Evolutionary conservation across 2,797 vertebrate species (phyloP).

Genomic region (Pelobates cultripes): DNA sequence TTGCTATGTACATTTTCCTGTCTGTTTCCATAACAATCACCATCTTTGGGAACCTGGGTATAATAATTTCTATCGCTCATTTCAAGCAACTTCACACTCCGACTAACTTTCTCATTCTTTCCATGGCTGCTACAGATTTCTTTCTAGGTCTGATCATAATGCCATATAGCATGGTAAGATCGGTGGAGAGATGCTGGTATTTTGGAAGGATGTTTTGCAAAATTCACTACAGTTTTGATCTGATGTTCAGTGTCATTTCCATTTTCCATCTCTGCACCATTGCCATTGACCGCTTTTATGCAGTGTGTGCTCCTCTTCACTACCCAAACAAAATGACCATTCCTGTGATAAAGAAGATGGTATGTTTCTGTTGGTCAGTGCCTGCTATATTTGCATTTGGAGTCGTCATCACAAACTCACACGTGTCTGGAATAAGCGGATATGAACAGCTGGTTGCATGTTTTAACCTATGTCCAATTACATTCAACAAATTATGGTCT

Average conservation of each 20-base stretch:
- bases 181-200: constrained; percentile 75
- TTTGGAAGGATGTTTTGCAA: constrained; percentile 72
- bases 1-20: constrained; percentile 61
- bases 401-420: constrained; percentile 69
- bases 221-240: constrained; percentile 72
- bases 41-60: constrained; percentile 71
- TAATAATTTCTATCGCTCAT: constrained; percentile 75
- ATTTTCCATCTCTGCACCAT: constrained; percentile 77
- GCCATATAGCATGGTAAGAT: constrained; percentile 72
- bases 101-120: constrained; percentile 76
- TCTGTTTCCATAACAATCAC: constrained; percentile 62
- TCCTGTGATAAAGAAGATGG: constrained; percentile 66
- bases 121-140: constrained; percentile 73
- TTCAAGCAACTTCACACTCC: constrained; percentile 77
- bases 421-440: constrained; percentile 63
- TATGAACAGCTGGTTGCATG: constrained; percentile 66
- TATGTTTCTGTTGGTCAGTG: constrained; percentile 67
- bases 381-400: constrained; percentile 69
- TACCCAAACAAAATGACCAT: constrained; percentile 68
- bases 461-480: constrained; percentile 69
- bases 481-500: constrained; percentile 73
- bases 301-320: constrained; percentile 73
- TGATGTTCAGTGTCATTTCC: constrained; percentile 73
- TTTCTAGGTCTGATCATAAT: constrained; percentile 71
- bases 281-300: constrained; percentile 73